Percentiles rank a stretch among this genome's conserved stretches.
Evolutionary conservation across 1,140 invertebrate genomes (phyloP).

Genomic region (Lepeophtheirus salmonis): DNA sequence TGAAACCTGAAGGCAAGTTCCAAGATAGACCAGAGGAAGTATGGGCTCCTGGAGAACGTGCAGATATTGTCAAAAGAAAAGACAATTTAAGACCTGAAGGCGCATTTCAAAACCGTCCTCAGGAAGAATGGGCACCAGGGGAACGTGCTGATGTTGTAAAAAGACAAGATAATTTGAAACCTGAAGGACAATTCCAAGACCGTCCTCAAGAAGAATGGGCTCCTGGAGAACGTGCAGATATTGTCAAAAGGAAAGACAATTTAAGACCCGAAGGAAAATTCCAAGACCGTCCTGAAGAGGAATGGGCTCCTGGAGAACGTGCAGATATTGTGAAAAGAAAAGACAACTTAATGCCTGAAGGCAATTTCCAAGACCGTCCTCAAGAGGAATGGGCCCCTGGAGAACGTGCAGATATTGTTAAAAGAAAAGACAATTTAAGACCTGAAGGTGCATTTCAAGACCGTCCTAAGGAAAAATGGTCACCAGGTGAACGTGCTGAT

Average conservation of each 20-base stretch:
- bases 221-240: slow-evolving; percentile 29
- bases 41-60: slow-evolving; percentile 20
- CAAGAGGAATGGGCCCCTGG: slow-evolving; percentile 20
- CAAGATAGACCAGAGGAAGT: slow-evolving; percentile 20
- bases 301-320: slow-evolving; percentile 21
- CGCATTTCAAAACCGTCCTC: slow-evolving; percentile 28
- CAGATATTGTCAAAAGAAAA: slow-evolving; percentile 24
- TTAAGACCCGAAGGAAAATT: slow-evolving; percentile 40
- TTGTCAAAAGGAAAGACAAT: slow-evolving; percentile 32
- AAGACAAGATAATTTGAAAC: slow-evolving; percentile 35
- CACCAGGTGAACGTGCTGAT: slow-evolving; percentile 26
- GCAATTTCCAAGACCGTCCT: slow-evolving; percentile 17
- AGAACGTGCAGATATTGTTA: slow-evolving; percentile 29
- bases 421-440: slow-evolving; percentile 36
- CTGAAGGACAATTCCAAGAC: slow-evolving; percentile 39
- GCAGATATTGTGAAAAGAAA: slow-evolving; percentile 14
- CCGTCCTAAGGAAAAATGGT: slow-evolving; percentile 29
- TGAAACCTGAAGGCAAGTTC: slow-evolving; percentile 44
- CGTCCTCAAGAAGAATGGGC: no score
- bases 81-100: slow-evolving; percentile 40
- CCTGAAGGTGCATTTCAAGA: slow-evolving; percentile 17
- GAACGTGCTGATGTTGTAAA: slow-evolving; percentile 25
- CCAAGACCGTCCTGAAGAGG: slow-evolving; percentile 21
- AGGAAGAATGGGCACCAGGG: slow-evolving; percentile 13
- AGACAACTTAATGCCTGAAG: slow-evolving; percentile 24